Percentiles rank a stretch among this genome's conserved stretches.
phyloP scores from a whole-genome alignment of 2,113 vertebrate genomes.

The Megaleporinus macrocephalus region DNA sequence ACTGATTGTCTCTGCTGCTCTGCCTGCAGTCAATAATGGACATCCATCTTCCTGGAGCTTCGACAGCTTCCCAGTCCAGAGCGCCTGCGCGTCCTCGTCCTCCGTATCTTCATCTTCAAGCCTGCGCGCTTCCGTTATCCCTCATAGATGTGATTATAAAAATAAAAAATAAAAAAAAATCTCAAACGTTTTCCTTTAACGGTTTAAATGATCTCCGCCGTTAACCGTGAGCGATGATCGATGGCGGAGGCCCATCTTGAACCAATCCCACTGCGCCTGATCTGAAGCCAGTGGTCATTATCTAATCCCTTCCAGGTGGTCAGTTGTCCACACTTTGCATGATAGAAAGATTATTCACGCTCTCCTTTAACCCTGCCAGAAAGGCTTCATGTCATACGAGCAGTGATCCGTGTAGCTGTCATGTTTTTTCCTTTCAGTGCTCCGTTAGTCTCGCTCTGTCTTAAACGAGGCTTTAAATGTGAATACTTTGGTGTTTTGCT shows the following conservation, averaged over 20 bases:
- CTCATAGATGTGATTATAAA: constrained; percentile 15
- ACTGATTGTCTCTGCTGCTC: constrained; percentile 44
- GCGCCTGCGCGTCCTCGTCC: constrained; percentile 10
- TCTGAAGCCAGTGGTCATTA: constrained; percentile 45
- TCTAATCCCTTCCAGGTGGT: constrained; percentile 51
- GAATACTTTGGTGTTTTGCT: background rate
- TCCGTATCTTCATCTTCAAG: constrained; percentile 22
- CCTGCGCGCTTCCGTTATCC: background rate
- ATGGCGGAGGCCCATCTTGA: constrained; percentile 36
- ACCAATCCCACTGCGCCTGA: constrained; percentile 38
- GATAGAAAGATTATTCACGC: background rate
- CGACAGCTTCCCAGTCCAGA: constrained; percentile 36
- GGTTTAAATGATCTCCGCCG: constrained; percentile 31
- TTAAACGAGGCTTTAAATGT: background rate
- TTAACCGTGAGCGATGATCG: constrained; percentile 27
- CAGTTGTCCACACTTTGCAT: background rate
- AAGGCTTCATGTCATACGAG: background rate
- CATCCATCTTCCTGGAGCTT: constrained; percentile 54
- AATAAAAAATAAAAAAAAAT: constrained; percentile 16
- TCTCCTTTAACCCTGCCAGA: background rate
- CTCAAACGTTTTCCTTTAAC: constrained; percentile 26
- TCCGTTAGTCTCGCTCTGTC: background rate
- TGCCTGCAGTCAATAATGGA: constrained; percentile 37
- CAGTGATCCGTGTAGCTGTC: background rate
- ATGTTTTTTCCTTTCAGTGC: background rate